Evolutionary conservation across 2,797 vertebrate genomes (phyloP), one percentile per base, ranked within the genome.

Genomic region (Nothura maculosa): DNA sequence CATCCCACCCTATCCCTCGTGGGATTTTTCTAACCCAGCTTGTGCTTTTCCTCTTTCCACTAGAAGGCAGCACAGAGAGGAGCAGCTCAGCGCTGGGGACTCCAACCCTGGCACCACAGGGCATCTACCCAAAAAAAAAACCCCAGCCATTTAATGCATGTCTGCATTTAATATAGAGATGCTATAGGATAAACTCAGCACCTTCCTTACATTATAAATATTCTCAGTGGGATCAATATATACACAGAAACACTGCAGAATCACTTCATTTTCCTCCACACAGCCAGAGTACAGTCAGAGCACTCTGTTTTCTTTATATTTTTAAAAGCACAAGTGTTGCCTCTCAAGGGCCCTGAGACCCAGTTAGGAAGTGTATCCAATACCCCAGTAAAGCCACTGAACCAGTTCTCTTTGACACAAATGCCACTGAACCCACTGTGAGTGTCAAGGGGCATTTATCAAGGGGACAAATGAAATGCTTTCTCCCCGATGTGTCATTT

Each of bases 131-230:
- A 11, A 25, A 69, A 42, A 80, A 47, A 89, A 89, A 21, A n/a
- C n/a, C n/a, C 30, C 76, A 87, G 18, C 15, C 30, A 3, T 2
- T 3, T 10, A 34, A 21, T 6, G 38, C 28, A 64, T 70, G n/a
- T 89, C 60, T 81, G 52, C 54, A 5, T 94, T 95, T 95, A 90
- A 90, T 94, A 70, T 2, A 12, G 87, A 93, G 66, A 83, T 87
- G 81, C 74, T 91, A 91, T 20, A 38, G 3, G 28, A 64, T 50
- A 15, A 84, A 80, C 10, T 80, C 87, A 81, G 91, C 40, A 27
- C 60, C 55, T 63, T 69, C 68, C 74, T 45, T 22, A 7, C 2
- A 0, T 38, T 20, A 28, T 20, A 20, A 0, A 5, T 24, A 19
- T 47, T 87, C 36, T 90, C 89, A 73, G 61, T 43, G 58, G 42